Conservation (phyloP, 2,113 vertebrate genomes). For the Haliaeetus leucogaster region DNA sequence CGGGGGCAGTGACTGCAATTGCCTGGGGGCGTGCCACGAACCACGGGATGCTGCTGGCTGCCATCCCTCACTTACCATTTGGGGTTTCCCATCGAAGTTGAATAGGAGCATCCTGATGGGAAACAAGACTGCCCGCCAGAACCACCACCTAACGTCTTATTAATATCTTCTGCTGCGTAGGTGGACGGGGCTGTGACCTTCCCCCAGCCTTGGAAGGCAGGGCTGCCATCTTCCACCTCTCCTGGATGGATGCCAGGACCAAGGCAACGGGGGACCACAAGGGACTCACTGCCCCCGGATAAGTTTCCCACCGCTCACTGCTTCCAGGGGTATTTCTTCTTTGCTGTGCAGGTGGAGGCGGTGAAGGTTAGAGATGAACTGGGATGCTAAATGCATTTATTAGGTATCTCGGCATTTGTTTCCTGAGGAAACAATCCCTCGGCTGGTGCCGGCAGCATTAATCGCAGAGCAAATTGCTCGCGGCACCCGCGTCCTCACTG, state of each 20-base stretch:
- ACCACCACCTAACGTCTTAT: fast-evolving
- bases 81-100: background rate
- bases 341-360: fast-evolving
- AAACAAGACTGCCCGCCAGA: background rate
- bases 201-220: background rate
- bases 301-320: background rate
- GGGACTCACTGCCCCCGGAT: background rate
- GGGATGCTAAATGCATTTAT: background rate
- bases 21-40: fast-evolving
- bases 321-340: background rate
- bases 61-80: fast-evolving
- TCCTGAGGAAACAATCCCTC: background rate
- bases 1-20: fast-evolving
- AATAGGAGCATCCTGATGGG: background rate
- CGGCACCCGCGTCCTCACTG: background rate
- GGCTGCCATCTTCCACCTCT: background rate
- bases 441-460: background rate
- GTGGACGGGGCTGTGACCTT: background rate
- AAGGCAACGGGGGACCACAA: fast-evolving
- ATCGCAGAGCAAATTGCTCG: background rate
- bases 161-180: background rate
- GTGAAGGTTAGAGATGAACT: background rate
- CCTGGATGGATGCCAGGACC: background rate
- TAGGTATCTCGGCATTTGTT: background rate
- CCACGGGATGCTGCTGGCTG: fast-evolving